Evolutionary conservation across 2,113 vertebrate genomes (phyloP), one percentile per base, ranked within the genome.

Genomic region (Platichthys stellatus): DNA sequence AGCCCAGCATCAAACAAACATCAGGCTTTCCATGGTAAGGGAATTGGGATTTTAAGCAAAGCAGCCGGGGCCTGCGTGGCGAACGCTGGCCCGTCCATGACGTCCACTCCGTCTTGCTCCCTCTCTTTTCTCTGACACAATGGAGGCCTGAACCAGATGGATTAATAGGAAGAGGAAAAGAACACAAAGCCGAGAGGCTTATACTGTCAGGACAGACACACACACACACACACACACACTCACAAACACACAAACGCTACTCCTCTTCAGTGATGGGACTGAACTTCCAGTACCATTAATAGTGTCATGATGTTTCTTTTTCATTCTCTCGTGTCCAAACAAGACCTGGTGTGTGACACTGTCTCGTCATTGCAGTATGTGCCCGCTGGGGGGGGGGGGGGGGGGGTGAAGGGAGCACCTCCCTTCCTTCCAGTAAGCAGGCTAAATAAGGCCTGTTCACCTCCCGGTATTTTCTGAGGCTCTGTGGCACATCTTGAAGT

Each of bases 251-350:
- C 47, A 38, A 11, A 78, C 51, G n/a, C 11, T 0, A 72, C 65
- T 76, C 75, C 40, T 61, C 45, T 59, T 60, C 64, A 58, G 59
- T 77, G 78, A 17, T 9, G 68, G 40, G 71, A 13, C 5, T 90
- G 85, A 85, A 82, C 79, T 87, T 90, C 91, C 90, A 91, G 89
- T 17, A 2, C 47, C 47, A 51, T 57, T 88, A 89, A 92, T 85
- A 91, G 91, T 1, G 24, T n/a, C 54, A 31, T 6, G 31, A 31
- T 31, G 31, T 31, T 31, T 31, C 31, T 31, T 31, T 31, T 31
- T 31, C 31, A 31, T 31, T 31, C 31, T 31, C 31, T 31, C 6
- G 31, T 31, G 31, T 31, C 31, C 6, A 7, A 31, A 31, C 5
- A 7, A 38, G 66, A 60, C 68, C 17, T 31, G 5, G 4, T 35